Percentiles rank a stretch among this genome's conserved stretches.
These are phyloP conservation scores for Crocuta crocuta DNA, from an alignment of 2,113 vertebrate species.

Conservation along the genomic window DNA sequence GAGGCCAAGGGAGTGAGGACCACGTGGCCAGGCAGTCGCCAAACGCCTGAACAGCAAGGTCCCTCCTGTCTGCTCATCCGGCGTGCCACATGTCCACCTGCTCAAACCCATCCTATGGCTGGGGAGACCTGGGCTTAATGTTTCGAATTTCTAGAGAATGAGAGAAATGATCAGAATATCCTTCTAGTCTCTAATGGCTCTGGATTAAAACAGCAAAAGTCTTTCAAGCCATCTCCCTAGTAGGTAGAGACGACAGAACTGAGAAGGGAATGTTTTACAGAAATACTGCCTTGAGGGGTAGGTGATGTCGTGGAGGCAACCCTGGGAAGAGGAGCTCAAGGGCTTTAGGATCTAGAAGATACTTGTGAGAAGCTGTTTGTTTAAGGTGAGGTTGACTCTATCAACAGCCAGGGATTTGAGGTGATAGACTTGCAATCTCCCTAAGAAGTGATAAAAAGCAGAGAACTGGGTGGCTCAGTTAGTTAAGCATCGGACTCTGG, in stretches of 20 bases:
- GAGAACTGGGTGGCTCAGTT: not conserved
- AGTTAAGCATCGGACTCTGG: too few species aligned
- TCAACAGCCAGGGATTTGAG: not conserved
- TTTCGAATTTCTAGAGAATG: not conserved
- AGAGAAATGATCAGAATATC: not conserved
- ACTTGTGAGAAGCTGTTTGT: not conserved
- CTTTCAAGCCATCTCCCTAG: not conserved
- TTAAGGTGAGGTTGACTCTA: not conserved
- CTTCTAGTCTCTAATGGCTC: not conserved
- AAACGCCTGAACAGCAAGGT: not conserved
- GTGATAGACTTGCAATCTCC: not conserved
- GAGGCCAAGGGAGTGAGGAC: not conserved
- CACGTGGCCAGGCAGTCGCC: not conserved
- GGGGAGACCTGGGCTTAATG: not conserved
- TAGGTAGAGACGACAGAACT: not conserved
- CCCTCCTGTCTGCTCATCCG: not conserved
- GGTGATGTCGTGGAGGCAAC: not conserved
- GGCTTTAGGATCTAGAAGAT: not conserved
- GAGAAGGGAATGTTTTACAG: not conserved
- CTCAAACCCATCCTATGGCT: not conserved
- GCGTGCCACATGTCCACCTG: not conserved
- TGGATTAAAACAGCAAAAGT: slow-evolving; percentile 9
- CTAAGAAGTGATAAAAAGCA: not conserved
- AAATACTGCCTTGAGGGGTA: not conserved
- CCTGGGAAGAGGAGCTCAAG: not conserved